A percentile compares a stretch with the other conserved stretches of the same genome.
Conservation (phyloP, 30 jellyfish, hydroid and myxozoan species). For the Pseudorhiza aurosa region DNA sequence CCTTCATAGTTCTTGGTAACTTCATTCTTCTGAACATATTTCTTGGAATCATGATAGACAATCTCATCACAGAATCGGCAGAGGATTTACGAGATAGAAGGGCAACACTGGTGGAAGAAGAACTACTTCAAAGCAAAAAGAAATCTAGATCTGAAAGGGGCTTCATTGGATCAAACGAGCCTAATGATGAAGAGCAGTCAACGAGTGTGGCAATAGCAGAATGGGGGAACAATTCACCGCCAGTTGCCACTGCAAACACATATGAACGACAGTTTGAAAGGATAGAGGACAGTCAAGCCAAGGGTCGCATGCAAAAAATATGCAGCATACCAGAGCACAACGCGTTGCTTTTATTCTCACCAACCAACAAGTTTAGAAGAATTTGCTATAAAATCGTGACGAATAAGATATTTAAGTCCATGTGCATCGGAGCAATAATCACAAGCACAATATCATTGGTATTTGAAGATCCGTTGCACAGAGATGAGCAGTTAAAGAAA, state of each 20-base stretch:
- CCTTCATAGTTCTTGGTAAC: conserved; percentile 77
- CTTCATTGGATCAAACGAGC: background rate
- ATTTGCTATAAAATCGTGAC: conserved; percentile 43
- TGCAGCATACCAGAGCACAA: conserved; percentile 72
- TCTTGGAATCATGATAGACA: conserved; percentile 92
- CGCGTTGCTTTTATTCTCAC: conserved; percentile 68
- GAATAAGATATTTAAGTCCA: conserved; percentile 29
- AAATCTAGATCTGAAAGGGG: background rate
- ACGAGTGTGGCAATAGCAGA: background rate
- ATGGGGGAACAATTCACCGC: background rate
- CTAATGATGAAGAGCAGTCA: background rate
- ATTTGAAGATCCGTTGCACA: conserved; percentile 72
- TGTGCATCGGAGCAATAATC: conserved; percentile 46
- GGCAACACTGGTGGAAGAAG: background rate
- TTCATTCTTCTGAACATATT: conserved; percentile 77
- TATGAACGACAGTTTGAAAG: background rate
- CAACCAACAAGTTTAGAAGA: conserved; percentile 53
- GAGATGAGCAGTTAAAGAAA: background rate
- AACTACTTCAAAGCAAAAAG: background rate
- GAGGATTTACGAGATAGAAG: background rate
- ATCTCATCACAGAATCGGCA: conserved; percentile 54
- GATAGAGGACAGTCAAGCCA: too few species aligned
- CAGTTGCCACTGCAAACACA: background rate
- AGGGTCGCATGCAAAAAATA: too few species aligned
- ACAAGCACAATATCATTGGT: conserved; percentile 78